Base-by-base conservation (phyloP, 2,888 invertebrate genomes). In the Tetranychus truncatus region DNA sequence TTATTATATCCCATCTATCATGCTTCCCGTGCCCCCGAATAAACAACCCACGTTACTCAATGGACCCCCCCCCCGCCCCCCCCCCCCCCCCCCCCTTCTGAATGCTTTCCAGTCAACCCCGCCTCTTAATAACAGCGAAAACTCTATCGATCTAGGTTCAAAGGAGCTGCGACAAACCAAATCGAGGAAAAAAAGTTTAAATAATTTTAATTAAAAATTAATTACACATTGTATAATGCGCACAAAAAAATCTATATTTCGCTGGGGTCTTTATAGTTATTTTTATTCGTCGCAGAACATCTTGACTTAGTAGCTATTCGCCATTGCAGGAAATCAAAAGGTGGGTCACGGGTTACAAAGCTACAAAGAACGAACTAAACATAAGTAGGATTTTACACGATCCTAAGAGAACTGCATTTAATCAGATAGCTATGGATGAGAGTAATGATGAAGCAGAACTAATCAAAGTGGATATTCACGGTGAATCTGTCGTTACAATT, bases 381-480 rank as follows among this genome's bases (percentile, higher is more conserved):
- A 6, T 69, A 11, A 11, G 73, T 15, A 18, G 75, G 11, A 24
- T 66, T 34, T 20, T 75, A 8, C 34, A 46, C 7, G 66, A 88
- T 78, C 82, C 86, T 66, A 84, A 87, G 74, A 81, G 82, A 76
- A 81, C 81, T 71, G 85, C 85, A 21, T 89, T 89, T 82, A 87
- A 88, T 76, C 85, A 88, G 79, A 86, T 88, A 7, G 87, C 87
- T 79, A 87, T 88, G 15, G 87, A 87, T 79, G 88, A 88, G 81
- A 88, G 87, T 34, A 88, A 88, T 80, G 87, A 87, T 78, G 24
- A 45, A n/a, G 15, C n/a, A 11, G 67, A 67, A 21, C 18, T 67
- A 2, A 88, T 88, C 78, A 79, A 77, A 5, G n/a, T 1, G 1
- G 78, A 78, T 45, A 77, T 77, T 44, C 74, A 76, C 11, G 77